Conservation (phyloP, 2,888 invertebrate genomes). For the Sisyra nigra region DNA sequence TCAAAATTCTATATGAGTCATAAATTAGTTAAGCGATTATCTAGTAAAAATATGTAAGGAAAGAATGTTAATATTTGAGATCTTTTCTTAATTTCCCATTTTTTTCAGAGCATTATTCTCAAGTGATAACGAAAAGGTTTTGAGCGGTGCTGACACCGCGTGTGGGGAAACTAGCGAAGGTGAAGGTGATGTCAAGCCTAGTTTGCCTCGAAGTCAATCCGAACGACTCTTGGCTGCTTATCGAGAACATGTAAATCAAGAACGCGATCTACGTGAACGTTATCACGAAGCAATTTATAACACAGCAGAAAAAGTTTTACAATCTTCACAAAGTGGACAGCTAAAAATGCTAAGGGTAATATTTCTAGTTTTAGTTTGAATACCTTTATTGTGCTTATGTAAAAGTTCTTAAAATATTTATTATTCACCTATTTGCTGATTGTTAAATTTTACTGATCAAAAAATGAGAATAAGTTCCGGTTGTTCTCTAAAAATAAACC, state of each 20-base stretch:
- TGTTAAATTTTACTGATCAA: too few species aligned
- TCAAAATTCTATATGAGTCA: conserved; percentile 60
- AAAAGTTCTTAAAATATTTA: background rate
- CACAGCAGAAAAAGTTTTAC: conserved; percentile 66
- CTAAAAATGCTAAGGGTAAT: conserved; percentile 53
- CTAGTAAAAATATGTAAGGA: conserved; percentile 65
- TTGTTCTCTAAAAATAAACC: too few species aligned
- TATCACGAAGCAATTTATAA: conserved; percentile 67
- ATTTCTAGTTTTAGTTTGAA: background rate
- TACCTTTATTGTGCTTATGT: background rate
- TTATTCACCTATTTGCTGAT: too few species aligned
- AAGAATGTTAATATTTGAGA: conserved; percentile 3
- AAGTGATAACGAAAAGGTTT: conserved; percentile 13
- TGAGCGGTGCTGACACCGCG: conserved; percentile 21
- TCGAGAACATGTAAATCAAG: conserved; percentile 51
- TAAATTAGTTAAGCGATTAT: conserved; percentile 57
- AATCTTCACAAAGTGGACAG: conserved; percentile 62
- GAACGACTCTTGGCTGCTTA: conserved; percentile 44
- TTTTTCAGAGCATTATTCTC: conserved; percentile 6
- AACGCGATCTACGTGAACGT: conserved; percentile 63
- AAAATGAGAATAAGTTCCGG: too few species aligned
- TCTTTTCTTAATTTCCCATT: background rate
- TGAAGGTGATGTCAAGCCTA: conserved; percentile 30
- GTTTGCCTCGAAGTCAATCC: conserved; percentile 42
- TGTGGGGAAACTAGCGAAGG: conserved; percentile 26